Percentiles rank a stretch among this genome's conserved stretches.
phyloP scores from a whole-genome alignment of 2,113 vertebrate genomes.

The Eurystomus gularis region DNA sequence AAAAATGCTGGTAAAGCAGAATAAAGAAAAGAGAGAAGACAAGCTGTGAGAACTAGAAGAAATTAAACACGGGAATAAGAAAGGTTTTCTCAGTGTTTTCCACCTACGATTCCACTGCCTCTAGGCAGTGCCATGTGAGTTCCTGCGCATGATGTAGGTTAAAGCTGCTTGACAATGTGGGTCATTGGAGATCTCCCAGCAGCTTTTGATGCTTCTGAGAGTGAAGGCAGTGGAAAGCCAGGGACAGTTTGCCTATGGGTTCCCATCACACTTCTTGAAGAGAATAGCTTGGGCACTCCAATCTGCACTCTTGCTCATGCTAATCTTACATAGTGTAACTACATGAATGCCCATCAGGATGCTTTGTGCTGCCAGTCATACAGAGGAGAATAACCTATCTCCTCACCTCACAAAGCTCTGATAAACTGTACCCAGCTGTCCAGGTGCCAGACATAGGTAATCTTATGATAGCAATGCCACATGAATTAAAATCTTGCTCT shows the following conservation, averaged over 20 bases:
- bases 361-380: background rate
- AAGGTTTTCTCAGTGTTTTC: background rate
- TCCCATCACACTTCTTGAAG: background rate
- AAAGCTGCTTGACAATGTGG: background rate
- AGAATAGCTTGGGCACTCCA: background rate
- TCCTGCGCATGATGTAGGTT: background rate
- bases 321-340: background rate
- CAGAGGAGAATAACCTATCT: background rate
- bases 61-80: background rate
- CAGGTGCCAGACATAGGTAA: background rate
- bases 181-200: background rate
- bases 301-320: background rate
- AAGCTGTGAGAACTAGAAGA: background rate
- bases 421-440: background rate
- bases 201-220: background rate
- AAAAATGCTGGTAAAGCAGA: background rate
- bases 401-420: background rate
- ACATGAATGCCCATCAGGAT: background rate
- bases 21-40: background rate
- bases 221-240: background rate
- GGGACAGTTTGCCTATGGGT: background rate
- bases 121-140: fast-evolving
- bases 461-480: background rate
- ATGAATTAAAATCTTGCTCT: background rate
- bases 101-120: background rate